Percentiles rank a stretch among this genome's conserved stretches.
phyloP scores from a whole-genome alignment of 2,797 vertebrate genomes.

The Brotula barbata region DNA sequence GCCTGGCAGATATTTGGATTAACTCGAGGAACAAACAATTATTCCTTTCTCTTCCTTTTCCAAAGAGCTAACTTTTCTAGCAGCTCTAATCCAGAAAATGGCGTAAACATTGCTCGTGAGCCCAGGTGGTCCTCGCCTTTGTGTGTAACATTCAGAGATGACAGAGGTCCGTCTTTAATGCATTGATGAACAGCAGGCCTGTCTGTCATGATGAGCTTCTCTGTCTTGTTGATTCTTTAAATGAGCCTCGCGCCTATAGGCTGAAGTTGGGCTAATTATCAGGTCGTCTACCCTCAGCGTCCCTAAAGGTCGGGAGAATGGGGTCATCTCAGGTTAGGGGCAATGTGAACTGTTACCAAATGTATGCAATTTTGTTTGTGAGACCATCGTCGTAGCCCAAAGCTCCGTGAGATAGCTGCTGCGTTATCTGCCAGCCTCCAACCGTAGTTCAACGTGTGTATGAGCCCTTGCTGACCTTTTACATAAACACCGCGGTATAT shows the following conservation, averaged over 20 bases:
- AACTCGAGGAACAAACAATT: too few relatives aligned
- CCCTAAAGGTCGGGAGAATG: neutral
- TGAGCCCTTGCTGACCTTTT: conserved; percentile 23
- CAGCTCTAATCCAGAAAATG: too few relatives aligned
- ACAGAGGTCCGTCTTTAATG: conserved; percentile 50
- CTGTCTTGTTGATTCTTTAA: conserved; percentile 20
- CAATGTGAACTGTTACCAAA: neutral
- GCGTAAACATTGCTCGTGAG: too few relatives aligned
- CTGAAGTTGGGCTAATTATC: conserved; percentile 22
- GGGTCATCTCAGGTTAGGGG: too few relatives aligned
- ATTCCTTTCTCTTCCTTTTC: too few relatives aligned
- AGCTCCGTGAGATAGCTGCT: conserved; percentile 3
- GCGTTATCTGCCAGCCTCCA: neutral
- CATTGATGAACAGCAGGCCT: conserved; percentile 54
- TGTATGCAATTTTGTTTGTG: neutral
- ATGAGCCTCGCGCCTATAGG: conserved; percentile 27
- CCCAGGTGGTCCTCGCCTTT: too few relatives aligned
- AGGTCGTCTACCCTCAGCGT: conserved; percentile 4
- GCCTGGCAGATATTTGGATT: too few relatives aligned
- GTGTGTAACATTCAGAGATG: too few relatives aligned
- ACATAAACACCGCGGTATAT: conserved; percentile 34
- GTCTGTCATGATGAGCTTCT: conserved; percentile 57
- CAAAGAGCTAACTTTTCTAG: too few relatives aligned
- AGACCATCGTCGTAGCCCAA: neutral
- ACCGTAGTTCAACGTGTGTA: neutral